Evolutionary conservation across 2,797 vertebrate species (phyloP).

Genomic region (Microhierax caerulescens): DNA sequence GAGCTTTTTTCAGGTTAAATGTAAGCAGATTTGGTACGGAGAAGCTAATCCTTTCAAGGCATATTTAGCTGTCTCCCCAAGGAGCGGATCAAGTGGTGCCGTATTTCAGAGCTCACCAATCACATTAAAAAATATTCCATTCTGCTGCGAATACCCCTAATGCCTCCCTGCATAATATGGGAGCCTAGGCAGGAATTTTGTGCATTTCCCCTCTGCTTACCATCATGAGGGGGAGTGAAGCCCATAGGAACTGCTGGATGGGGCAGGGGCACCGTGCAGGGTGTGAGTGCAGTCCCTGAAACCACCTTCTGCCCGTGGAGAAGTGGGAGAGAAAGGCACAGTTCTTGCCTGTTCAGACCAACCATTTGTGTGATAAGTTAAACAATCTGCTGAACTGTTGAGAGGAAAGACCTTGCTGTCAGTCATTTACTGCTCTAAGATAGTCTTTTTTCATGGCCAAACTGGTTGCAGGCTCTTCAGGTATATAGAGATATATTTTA

Average conservation of each 20-base stretch:
- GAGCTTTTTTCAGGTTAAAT: neutral
- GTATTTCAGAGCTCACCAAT: neutral
- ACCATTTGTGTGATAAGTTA: neutral
- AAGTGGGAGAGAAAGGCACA: neutral
- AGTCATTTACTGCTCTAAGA: fast-evolving
- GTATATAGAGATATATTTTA: neutral
- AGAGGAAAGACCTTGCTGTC: neutral
- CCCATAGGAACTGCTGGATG: fast-evolving
- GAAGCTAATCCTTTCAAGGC: neutral
- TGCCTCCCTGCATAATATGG: fast-evolving
- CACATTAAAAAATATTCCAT: neutral
- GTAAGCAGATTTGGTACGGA: neutral
- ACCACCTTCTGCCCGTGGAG: fast-evolving
- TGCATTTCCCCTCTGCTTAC: neutral
- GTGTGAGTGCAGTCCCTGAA: fast-evolving
- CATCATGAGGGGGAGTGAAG: fast-evolving
- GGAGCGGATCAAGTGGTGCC: neutral
- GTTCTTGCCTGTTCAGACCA: fast-evolving
- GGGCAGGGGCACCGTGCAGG: too few relatives aligned
- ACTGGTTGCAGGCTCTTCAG: neutral
- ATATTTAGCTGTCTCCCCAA: neutral
- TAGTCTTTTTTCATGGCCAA: fast-evolving
- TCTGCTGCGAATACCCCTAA: fast-evolving
- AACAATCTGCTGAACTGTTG: neutral
- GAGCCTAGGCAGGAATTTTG: neutral